A percentile compares a stretch with the other conserved stretches of the same genome.
phyloP scores from a whole-genome alignment of 2,113 vertebrate species.

The Ovibos moschatus region DNA sequence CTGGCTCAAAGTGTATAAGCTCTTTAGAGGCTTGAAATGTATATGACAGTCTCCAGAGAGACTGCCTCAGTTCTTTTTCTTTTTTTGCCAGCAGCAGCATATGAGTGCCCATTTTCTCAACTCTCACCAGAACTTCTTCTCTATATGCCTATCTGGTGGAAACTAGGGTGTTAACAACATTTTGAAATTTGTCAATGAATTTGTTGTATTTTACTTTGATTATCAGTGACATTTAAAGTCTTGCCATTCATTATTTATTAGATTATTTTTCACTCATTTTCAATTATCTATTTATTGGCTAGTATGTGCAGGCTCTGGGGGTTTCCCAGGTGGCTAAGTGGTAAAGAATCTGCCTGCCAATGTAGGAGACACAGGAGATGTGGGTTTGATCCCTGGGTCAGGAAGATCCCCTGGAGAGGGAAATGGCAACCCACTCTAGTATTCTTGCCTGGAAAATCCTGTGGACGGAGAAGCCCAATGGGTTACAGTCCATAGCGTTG shows the following conservation, averaged over 20 bases:
- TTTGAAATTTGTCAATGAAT: neutral
- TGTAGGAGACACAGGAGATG: neutral
- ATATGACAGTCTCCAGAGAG: neutral
- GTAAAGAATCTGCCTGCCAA: neutral
- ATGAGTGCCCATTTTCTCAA: neutral
- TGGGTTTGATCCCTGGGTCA: neutral
- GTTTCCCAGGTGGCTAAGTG: neutral
- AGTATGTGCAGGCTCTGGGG: neutral
- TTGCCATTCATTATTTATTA: neutral
- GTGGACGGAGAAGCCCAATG: neutral
- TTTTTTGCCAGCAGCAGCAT: neutral
- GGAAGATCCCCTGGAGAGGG: neutral
- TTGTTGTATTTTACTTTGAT: neutral
- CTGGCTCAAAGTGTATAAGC: neutral
- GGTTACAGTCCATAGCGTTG: fast-evolving
- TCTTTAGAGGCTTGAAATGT: neutral
- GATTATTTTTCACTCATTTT: neutral
- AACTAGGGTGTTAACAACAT: neutral
- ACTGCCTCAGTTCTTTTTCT: neutral
- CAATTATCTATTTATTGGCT: neutral
- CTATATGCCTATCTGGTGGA: neutral
- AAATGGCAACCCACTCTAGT: neutral
- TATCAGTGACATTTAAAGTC: neutral
- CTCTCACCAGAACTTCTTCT: neutral
- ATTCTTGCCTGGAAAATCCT: neutral